Base-by-base conservation (phyloP, 2,113 vertebrate species). In the Egretta garzetta region DNA sequence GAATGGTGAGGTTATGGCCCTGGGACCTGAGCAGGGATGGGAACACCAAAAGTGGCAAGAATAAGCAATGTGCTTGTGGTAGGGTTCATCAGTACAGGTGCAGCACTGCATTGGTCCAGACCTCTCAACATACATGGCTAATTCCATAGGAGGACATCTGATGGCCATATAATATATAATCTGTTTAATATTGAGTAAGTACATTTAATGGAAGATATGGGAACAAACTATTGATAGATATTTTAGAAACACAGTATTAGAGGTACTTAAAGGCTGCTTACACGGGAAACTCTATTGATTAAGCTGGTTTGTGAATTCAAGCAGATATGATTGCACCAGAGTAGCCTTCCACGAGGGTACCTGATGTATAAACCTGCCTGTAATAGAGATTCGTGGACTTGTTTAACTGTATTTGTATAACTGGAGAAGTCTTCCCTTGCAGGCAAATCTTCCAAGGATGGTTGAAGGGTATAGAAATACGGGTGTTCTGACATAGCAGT, bases 341-440 rank as follows among this genome's bases (percentile, higher is more conserved):
- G 39, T 11, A 52, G 43, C 80, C 41, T 62, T 45, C 45, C 39
- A 9, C 0, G 2, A 70, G 27, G 12, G 16, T 5, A 50, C 6
- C 32, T 49, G 58, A 68, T 8, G 7, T 2, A 53, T 10, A 41
- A 92, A 76, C 21, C 66, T 49, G 26, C 5, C 26, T 4, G 16
- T 4, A 13, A 52, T 0, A 17, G n/a, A 19, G 16, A 12, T 62
- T 58, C 3, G 0, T 28, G n/a, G 37, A 33, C 26, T 30, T 26
- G 21, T 28, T 12, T 37, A 68, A 73, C 19, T 55, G 43, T 3
- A 39, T 58, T 39, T 59, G 35, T 8, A 4, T 17, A 30, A 30
- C 39, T 82, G 52, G 12, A 80, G 73, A 60, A 80, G 26, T 0
- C 23, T 72, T 81, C 9, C 68, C 68, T 45, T 37, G 16, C 20